phyloP scores from a whole-genome alignment of 2,888 invertebrate species.

The Kryphioiulus occultus region DNA sequence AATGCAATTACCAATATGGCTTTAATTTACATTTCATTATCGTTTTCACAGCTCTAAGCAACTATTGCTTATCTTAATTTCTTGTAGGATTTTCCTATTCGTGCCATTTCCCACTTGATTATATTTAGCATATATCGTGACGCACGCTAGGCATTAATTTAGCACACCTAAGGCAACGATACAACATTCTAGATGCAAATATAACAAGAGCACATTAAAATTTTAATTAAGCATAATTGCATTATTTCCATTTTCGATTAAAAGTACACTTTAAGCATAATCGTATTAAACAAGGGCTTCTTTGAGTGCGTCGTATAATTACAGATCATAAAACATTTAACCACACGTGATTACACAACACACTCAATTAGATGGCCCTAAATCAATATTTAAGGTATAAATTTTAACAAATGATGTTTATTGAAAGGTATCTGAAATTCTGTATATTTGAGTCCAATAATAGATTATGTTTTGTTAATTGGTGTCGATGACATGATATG shows the following conservation, averaged over 20 bases:
- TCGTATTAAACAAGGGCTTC: background rate
- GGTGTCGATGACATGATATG: too few species aligned
- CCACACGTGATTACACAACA: too few species aligned
- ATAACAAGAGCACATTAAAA: background rate
- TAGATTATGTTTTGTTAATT: too few species aligned
- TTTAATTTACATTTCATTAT: conserved; percentile 12
- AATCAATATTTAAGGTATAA: too few species aligned
- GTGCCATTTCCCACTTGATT: background rate
- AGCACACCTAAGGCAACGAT: background rate
- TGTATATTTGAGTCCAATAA: too few species aligned
- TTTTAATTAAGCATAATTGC: background rate
- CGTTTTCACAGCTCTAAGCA: background rate
- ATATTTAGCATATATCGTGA: background rate
- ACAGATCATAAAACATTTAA: background rate
- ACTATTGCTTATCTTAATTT: background rate
- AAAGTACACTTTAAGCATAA: background rate
- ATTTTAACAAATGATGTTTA: too few species aligned
- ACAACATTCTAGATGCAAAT: background rate
- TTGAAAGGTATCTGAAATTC: too few species aligned
- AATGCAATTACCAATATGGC: background rate
- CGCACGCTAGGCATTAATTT: background rate
- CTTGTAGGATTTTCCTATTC: background rate
- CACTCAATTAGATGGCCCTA: too few species aligned
- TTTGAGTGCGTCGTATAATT: background rate
- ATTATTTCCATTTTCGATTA: background rate